Base-by-base conservation (phyloP, 2,797 vertebrate genomes). In the Chelmon rostratus region DNA sequence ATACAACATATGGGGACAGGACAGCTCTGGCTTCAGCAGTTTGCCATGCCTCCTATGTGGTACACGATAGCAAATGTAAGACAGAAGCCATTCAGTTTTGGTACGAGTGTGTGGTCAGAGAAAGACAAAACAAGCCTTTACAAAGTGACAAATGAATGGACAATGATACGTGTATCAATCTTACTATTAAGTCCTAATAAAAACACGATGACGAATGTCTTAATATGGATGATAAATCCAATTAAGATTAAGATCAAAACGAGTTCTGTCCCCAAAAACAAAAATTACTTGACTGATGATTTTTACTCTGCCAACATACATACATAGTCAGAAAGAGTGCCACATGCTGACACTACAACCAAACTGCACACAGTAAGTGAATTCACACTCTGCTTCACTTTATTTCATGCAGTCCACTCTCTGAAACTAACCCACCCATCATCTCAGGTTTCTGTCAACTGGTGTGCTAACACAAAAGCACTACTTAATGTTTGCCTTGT, bases 1-100 rank as follows among this genome's bases (percentile, higher is more conserved):
- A 86, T 88, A 73, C 79, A 84, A 64, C 86, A 87, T 80, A 78
- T 90, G 87, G 87, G 69, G 71, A 86, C 65, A 82, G 80, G 78
- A 81, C 62, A 76, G 33, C 40, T 69, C 63, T 47, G 61, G 73
- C 65, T 76, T 68, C 47, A 64, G 66, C 70, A 76, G 61, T 67
- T 80, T 58, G 12, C 40, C 49, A 52, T 68, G 23, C 63, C 56
- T 76, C 18, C 15, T 18, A 21, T 49, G 52, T 68, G 61, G 28
- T 52, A 37, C 67, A 72, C 31, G 42, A 3, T 28, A 28, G 8
- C 8, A 54, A 38, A 68, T 54, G 5, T 19, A 53, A 49, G 16
- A 9, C 11, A 58, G 46, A 31, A 61, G 23, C 53, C 21, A 23
- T 47, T 37, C 8, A 31, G 16, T 50, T 52, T 62, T n/a, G 66